Conservation (phyloP, 2,888 invertebrate species). For the Drosophila antonietae region DNA sequence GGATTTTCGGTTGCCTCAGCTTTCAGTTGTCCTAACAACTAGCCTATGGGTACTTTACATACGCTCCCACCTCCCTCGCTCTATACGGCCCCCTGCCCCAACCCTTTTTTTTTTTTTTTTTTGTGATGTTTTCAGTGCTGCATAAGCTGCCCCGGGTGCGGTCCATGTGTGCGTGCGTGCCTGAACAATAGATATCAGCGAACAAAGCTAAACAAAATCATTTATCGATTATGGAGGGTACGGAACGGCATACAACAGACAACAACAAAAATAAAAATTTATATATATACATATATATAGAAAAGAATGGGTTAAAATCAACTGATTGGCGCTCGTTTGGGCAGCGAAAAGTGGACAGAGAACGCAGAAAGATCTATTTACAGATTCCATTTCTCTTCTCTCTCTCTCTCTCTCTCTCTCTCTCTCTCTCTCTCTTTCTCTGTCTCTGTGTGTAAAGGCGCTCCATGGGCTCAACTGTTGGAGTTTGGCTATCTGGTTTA, state of each 20-base stretch:
- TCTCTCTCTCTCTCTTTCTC: background rate
- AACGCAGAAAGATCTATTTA: constrained; percentile 42
- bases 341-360: constrained; percentile 36
- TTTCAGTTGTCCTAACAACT: constrained; percentile 56
- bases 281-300: no score
- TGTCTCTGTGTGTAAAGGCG: constrained; percentile 4
- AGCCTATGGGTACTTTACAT: constrained; percentile 66
- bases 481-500: constrained; percentile 35
- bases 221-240: constrained; percentile 65
- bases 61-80: background rate
- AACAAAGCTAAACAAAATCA: constrained; percentile 71
- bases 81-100: accelerated
- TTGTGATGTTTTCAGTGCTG: background rate
- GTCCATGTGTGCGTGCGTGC: constrained; percentile 27
- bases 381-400: constrained; percentile 11
- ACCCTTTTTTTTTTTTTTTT: no score
- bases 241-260: background rate
- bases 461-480: constrained; percentile 32
- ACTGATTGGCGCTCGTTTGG: constrained; percentile 42
- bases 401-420: background rate
- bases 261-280: background rate
- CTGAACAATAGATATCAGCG: constrained; percentile 41
- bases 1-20: constrained; percentile 29
- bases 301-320: constrained; percentile 22
- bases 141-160: constrained; percentile 25